These are phyloP conservation scores for Branchellion lobata DNA, from an alignment of 2,888 invertebrate species.

Conservation along the genomic window DNA sequence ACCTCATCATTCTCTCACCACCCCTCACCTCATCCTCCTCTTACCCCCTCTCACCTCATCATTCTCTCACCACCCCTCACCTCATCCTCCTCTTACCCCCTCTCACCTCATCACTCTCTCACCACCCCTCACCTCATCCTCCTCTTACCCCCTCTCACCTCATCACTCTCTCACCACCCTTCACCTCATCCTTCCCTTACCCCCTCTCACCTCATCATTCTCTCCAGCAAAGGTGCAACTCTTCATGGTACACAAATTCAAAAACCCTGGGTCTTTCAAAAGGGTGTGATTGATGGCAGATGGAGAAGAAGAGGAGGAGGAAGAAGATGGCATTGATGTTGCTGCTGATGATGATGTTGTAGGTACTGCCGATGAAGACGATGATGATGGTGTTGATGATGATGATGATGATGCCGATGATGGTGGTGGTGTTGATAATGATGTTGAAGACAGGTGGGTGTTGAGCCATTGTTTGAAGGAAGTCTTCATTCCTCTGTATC, in stretches of 20 bases:
- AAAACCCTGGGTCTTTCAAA: conserved; percentile 84
- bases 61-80: not conserved
- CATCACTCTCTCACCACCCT: not conserved
- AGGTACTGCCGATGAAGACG: not conserved
- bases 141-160: too few relatives aligned
- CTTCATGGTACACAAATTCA: conserved; percentile 95
- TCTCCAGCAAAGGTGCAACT: conserved; percentile 90
- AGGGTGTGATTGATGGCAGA: conserved; percentile 68
- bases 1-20: too few relatives aligned
- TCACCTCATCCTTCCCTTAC: not conserved
- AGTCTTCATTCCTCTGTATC: not conserved
- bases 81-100: conserved; percentile 73
- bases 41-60: not conserved
- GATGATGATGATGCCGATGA: not conserved
- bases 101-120: too few relatives aligned
- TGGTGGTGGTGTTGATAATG: not conserved
- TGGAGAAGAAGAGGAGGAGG: not conserved
- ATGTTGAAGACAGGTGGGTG: not conserved
- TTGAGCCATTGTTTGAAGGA: not conserved
- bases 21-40: too few relatives aligned
- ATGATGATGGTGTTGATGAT: not conserved
- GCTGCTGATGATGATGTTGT: not conserved
- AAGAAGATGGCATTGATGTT: conserved; percentile 53
- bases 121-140: too few relatives aligned
- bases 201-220: conserved; percentile 66